A percentile compares a stretch with the other conserved stretches of the same genome.
Conservation (phyloP, 2,888 invertebrate species). For the Eupithecia inturbata region DNA sequence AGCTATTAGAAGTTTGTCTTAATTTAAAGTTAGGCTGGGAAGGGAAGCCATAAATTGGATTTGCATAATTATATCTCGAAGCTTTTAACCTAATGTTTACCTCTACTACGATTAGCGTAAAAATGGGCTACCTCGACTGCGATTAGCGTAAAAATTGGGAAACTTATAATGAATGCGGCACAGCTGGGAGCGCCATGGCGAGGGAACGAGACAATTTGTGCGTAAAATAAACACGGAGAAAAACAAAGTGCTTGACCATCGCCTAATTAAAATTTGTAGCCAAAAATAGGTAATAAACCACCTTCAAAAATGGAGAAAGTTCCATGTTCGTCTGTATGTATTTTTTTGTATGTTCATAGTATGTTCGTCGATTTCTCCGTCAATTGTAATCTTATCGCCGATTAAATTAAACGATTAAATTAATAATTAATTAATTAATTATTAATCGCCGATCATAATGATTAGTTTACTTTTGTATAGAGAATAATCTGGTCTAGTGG, state of each 20-base stretch:
- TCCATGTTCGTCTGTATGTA: no score
- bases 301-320: no score
- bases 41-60: constrained; percentile 50
- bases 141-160: constrained; percentile 49
- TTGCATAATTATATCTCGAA: constrained; percentile 50
- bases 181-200: constrained; percentile 16
- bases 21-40: constrained; percentile 46
- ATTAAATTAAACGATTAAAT: no score
- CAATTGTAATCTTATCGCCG: no score
- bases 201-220: constrained; percentile 17
- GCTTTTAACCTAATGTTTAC: constrained; percentile 49
- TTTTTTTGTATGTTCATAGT: no score
- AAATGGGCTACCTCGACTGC: constrained; percentile 42
- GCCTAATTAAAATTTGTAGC: not conserved
- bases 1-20: constrained; percentile 42
- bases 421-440: no score
- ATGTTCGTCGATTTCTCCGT: no score
- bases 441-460: no score
- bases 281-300: no score
- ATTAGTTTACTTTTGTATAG: no score
- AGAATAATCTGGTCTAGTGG: no score
- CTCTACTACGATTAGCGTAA: constrained; percentile 51
- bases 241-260: not conserved
- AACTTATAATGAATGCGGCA: constrained; percentile 50
- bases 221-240: constrained; percentile 15